These are phyloP conservation scores for Conops quadrifasciatus DNA, from an alignment of 2,888 invertebrate species.

Conservation along the genomic window DNA sequence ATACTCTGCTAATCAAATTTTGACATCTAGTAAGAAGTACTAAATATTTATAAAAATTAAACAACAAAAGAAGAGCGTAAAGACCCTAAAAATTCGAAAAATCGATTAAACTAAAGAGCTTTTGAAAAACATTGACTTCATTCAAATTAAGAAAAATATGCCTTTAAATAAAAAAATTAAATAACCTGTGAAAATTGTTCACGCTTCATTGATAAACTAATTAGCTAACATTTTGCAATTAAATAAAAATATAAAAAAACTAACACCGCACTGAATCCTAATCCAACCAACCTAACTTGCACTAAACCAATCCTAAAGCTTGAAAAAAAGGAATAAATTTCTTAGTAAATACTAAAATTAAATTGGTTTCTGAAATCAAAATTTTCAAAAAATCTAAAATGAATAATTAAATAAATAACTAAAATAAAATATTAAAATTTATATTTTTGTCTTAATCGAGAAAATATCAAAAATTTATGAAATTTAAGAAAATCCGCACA, in stretches of 20 bases:
- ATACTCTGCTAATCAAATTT: no score
- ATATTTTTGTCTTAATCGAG: no score
- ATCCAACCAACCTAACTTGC: neutral
- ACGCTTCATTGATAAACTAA: neutral
- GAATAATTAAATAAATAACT: conserved; percentile 15
- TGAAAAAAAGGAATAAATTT: no score
- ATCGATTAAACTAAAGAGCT: no score
- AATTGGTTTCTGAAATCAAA: conserved; percentile 18
- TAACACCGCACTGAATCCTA: neutral
- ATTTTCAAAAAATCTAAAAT: conserved; percentile 2
- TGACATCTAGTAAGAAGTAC: neutral
- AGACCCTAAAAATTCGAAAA: neutral
- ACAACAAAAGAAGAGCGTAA: neutral
- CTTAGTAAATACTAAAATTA: neutral
- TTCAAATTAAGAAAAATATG: no score
- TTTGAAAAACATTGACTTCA: no score
- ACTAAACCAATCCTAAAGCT: conserved; percentile 9
- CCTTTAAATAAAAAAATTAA: neutral
- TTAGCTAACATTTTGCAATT: no score
- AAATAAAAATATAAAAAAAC: no score
- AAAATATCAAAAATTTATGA: no score
- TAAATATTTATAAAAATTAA: no score
- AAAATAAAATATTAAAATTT: conserved; percentile 23
- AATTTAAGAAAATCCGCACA: no score
- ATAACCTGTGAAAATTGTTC: conserved; percentile 1